Base-by-base conservation (phyloP, 2,797 vertebrate species). In the Hephaestus fuliginosus region DNA sequence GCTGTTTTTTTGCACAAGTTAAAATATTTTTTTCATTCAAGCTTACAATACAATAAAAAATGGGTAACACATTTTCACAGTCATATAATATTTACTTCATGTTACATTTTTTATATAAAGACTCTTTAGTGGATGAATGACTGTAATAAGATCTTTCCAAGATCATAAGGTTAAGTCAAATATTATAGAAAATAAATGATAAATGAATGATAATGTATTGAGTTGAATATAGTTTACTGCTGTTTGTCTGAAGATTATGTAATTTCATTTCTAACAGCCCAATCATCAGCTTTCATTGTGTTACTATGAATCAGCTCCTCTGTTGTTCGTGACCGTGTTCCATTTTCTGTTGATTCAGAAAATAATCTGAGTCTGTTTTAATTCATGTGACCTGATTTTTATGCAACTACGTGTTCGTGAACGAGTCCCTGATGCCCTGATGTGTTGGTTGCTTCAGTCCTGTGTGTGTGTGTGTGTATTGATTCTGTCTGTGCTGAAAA, bases 271-370 rank as follows among this genome's bases (percentile, higher is more conserved):
- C 5, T 53, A 51, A 70, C 44, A 41, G 44, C 68, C 8, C 65
- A 76, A 51, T 81, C 52, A 81, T 83, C 46, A 52, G 12, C 43
- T 52, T 79, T 11, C 20, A 46, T 41, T 73, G 63, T 67, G 44
- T 69, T 49, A 30, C 44, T 62, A 51, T n/a, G 13, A 39, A 79
- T 68, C 15, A 20, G 51, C 51, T 44, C 11, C 6, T 5, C 43
- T 58, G 58, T 72, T 70, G 67, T 78, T 84, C 52, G 52, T 20
- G 51, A 46, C 41, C 25, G 13, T 7, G 22, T n/a, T 43, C 56
- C 64, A 58, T 33, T 56, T 57, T 18, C 9, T n/a, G 48, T 75
- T 2, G 20, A 72, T 61, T 4, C 62, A 2, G 3, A n/a, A 75
- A 80, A 57, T 48, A 43, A 62, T 55, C 75, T 72, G 12, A 36